Percentiles rank a stretch among this genome's conserved stretches.
Evolutionary conservation across 2,888 invertebrate genomes (phyloP).

Genomic region (Ceramica pisi): DNA sequence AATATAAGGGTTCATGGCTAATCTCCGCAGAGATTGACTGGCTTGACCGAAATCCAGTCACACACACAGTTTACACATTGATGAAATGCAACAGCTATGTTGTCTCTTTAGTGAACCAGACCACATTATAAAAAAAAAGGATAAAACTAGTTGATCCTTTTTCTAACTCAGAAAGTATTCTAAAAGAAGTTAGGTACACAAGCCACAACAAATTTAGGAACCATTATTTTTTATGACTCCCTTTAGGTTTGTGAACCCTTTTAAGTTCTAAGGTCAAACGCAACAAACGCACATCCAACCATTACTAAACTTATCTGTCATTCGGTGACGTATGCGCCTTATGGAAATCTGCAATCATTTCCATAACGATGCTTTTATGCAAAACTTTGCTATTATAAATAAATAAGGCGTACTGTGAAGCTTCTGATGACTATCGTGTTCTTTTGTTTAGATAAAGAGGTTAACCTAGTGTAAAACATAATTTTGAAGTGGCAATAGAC

Average conservation of each 20-base stretch:
- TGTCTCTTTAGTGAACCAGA: too few species aligned
- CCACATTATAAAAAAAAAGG: not conserved
- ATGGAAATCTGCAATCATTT: slow-evolving; percentile 52
- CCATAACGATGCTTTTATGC: slow-evolving; percentile 62
- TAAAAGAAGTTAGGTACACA: not conserved
- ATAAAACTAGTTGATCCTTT: not conserved
- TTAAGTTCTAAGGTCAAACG: not conserved
- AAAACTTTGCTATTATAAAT: slow-evolving; percentile 52
- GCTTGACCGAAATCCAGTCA: not conserved
- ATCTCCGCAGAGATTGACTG: not conserved
- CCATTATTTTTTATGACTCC: not conserved
- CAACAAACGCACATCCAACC: not conserved
- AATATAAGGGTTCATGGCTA: not conserved
- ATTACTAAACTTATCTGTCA: slow-evolving; percentile 15
- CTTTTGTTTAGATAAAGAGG: slow-evolving; percentile 22
- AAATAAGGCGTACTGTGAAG: slow-evolving; percentile 53
- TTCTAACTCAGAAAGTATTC: not conserved
- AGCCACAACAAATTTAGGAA: not conserved
- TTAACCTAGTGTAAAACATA: slow-evolving; percentile 17
- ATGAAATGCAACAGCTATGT: too few species aligned
- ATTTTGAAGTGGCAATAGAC: slow-evolving; percentile 2
- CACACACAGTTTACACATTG: too few species aligned
- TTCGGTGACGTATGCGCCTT: slow-evolving; percentile 28
- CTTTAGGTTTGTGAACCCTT: not conserved
- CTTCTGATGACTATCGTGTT: slow-evolving; percentile 18